Evolutionary conservation across 1,140 invertebrate genomes (phyloP).

Genomic region (Macrostomum lignano): DNA sequence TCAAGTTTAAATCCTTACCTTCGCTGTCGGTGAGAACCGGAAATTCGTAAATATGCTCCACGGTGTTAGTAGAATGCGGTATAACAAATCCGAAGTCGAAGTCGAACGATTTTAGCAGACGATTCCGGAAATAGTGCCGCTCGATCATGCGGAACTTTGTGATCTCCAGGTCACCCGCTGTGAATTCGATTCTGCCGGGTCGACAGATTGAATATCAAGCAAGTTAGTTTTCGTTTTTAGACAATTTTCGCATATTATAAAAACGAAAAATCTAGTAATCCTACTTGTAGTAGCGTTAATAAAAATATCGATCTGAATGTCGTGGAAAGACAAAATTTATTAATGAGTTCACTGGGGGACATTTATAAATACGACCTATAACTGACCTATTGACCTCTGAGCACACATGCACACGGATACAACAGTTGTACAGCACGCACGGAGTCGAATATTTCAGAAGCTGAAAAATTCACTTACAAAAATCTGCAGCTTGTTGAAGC

Average conservation of each 20-base stretch:
- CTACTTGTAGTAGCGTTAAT: background rate
- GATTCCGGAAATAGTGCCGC: conserved; percentile 73
- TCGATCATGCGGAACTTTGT: conserved; percentile 95
- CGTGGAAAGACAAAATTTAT: background rate
- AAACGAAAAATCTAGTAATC: conserved; percentile 6
- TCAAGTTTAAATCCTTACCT: conserved; percentile 41
- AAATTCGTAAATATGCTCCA: conserved; percentile 97
- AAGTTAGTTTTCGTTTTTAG: conserved; percentile 7
- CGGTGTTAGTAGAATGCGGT: conserved; percentile 78
- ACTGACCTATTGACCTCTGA: background rate
- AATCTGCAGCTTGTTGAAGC: too few species aligned
- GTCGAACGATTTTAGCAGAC: conserved; percentile 83
- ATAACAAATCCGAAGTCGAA: conserved; percentile 99
- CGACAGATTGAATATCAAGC: conserved; percentile 5
- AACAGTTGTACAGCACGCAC: too few species aligned
- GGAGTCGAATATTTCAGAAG: too few species aligned
- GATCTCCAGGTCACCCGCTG: conserved; percentile 59
- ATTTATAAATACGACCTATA: background rate
- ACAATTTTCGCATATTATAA: too few species aligned
- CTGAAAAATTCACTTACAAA: too few species aligned
- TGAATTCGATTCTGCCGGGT: conserved; percentile 57
- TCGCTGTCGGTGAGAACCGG: conserved; percentile 52
- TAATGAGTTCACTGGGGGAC: background rate
- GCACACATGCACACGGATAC: too few species aligned
- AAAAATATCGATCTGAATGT: background rate